Percentiles rank a stretch among this genome's conserved stretches.
Evolutionary conservation across 2,888 invertebrate genomes (phyloP).

Genomic region (Germaria angustata): DNA sequence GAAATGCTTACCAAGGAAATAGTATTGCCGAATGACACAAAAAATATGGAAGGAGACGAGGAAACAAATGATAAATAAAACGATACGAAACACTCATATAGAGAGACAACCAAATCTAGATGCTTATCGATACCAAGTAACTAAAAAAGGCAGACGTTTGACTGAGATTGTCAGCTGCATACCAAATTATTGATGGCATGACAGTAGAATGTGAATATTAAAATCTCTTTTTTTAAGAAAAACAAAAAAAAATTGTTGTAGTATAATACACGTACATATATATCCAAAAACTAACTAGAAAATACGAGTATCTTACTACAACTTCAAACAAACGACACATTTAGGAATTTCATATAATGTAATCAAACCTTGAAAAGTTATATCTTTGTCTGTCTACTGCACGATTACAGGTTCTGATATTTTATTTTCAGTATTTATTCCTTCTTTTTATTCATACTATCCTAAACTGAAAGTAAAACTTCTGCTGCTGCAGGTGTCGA

Average conservation of each 20-base stretch:
- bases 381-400: constrained; percentile 33
- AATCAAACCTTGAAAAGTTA: constrained; percentile 44
- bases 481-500: neutral
- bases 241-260: neutral
- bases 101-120: constrained; percentile 55
- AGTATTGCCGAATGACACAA: constrained; percentile 10
- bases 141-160: constrained; percentile 55
- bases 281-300: constrained; percentile 20
- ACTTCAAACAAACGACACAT: constrained; percentile 39
- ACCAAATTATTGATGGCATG: constrained; percentile 55
- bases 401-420: constrained; percentile 13
- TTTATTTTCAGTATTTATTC: constrained; percentile 10
- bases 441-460: neutral
- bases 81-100: constrained; percentile 8
- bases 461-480: constrained; percentile 20
- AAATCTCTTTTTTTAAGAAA: constrained; percentile 35
- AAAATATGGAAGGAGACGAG: constrained; percentile 1
- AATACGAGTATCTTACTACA: constrained; percentile 5
- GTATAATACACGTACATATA: neutral
- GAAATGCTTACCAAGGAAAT: constrained; percentile 26
- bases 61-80: constrained; percentile 28
- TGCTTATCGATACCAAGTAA: constrained; percentile 54
- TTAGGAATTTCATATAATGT: constrained; percentile 44
- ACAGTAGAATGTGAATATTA: constrained; percentile 36
- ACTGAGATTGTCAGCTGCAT: constrained; percentile 62